Percentiles rank a stretch among this genome's conserved stretches.
Evolutionary conservation across 2,113 vertebrate genomes (phyloP).

Genomic region (Ibidorhyncha struthersii): DNA sequence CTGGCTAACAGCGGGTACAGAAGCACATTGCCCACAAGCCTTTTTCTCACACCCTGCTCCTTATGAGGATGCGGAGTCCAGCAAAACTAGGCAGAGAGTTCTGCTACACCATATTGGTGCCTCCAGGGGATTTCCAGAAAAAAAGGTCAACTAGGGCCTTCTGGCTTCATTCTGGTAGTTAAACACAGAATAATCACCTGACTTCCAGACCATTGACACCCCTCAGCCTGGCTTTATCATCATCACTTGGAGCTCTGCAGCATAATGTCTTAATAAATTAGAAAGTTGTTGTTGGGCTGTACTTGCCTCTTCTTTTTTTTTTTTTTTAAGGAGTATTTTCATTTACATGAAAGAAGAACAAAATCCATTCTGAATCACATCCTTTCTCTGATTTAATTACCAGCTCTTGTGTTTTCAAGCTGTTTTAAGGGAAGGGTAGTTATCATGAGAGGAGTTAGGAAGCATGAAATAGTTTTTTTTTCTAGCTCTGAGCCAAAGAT

Average conservation of each 20-base stretch:
- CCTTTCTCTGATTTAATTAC: neutral
- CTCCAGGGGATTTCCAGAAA: neutral
- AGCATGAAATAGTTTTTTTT: neutral
- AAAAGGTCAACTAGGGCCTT: neutral
- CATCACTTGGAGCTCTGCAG: neutral
- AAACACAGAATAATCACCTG: neutral
- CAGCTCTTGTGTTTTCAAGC: neutral
- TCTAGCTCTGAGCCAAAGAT: neutral
- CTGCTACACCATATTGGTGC: neutral
- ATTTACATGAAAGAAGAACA: neutral
- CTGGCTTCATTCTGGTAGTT: neutral
- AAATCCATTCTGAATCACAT: neutral
- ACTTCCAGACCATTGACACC: neutral
- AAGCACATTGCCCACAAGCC: neutral
- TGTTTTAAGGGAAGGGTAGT: neutral
- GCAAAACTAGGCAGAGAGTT: neutral
- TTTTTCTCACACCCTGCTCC: neutral
- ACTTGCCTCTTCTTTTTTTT: neutral
- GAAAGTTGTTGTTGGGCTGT: neutral
- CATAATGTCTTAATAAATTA: neutral
- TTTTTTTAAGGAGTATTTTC: neutral
- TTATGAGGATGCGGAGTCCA: fast-evolving
- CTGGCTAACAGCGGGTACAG: neutral
- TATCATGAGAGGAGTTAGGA: neutral
- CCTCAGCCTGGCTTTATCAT: neutral